Evolutionary conservation across 2,113 vertebrate species (phyloP).

Genomic region (Lonchura striata): DNA sequence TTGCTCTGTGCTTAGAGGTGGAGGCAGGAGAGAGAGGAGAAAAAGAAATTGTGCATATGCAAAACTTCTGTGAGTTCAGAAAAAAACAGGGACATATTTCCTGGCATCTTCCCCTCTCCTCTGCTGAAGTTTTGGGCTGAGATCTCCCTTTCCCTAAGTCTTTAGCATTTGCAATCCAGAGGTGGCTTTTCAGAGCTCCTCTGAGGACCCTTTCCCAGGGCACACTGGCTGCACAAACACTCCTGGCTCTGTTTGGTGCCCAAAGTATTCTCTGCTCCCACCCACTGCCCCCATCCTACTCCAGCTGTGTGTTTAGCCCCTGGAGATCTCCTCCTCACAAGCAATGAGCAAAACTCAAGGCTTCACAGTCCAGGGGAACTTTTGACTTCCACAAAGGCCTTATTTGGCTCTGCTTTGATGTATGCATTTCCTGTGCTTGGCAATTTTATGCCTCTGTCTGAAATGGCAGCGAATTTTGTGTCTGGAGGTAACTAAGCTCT

Average conservation of each 20-base stretch:
- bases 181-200: not conserved
- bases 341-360: not conserved
- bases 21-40: not conserved
- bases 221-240: not conserved
- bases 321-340: not conserved
- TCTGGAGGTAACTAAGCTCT: not conserved
- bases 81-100: not conserved
- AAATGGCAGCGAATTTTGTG: not conserved
- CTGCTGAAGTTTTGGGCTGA: not conserved
- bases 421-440: not conserved
- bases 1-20: not conserved
- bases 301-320: not conserved
- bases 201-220: not conserved
- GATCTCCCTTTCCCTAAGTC: not conserved
- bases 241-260: not conserved
- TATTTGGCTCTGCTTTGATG: not conserved
- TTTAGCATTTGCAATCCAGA: not conserved
- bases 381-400: not conserved
- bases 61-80: not conserved
- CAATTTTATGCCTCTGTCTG: not conserved
- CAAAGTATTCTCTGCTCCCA: not conserved
- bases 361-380: not conserved
- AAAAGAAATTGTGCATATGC: not conserved
- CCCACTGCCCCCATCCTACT: not conserved
- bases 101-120: not conserved